Percentiles rank a stretch among this genome's conserved stretches.
These are phyloP conservation scores for Fragum whitleyi DNA, from an alignment of 2,888 invertebrate genomes.

Conservation along the genomic window DNA sequence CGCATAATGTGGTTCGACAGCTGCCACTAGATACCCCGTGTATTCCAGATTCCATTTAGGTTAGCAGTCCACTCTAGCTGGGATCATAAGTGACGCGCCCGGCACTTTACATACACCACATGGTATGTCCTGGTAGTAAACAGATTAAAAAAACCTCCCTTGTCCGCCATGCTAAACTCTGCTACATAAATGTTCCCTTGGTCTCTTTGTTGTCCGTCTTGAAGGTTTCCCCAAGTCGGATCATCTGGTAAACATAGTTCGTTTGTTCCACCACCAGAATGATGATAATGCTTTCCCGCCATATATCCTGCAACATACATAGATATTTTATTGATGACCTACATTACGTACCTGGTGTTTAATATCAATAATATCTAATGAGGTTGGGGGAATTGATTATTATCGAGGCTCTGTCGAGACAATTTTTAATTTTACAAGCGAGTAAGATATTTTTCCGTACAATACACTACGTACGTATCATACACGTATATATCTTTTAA, in stretches of 20 bases:
- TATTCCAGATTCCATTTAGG: constrained; percentile 5
- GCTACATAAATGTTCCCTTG: not conserved
- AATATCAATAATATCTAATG: too few relatives aligned
- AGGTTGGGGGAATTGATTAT: too few relatives aligned
- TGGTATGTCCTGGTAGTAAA: not conserved
- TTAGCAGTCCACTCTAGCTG: constrained; percentile 7
- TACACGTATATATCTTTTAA: too few relatives aligned
- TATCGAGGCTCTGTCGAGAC: too few relatives aligned
- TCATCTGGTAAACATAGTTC: not conserved
- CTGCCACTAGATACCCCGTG: constrained; percentile 12
- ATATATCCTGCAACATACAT: not conserved
- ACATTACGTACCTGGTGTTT: too few relatives aligned
- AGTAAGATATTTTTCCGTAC: too few relatives aligned
- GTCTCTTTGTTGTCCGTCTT: not conserved
- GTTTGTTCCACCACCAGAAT: not conserved
- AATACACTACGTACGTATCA: too few relatives aligned
- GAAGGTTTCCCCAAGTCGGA: not conserved
- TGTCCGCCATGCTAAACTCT: not conserved
- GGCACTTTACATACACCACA: constrained; percentile 21
- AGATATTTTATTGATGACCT: too few relatives aligned
- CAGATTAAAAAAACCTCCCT: not conserved
- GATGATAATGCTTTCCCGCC: not conserved
- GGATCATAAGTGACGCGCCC: constrained; percentile 7
- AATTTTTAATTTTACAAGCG: too few relatives aligned
- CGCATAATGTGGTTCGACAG: not conserved